Base-by-base conservation (phyloP, 1,140 invertebrate species). In the Brachionus manjavacas region DNA sequence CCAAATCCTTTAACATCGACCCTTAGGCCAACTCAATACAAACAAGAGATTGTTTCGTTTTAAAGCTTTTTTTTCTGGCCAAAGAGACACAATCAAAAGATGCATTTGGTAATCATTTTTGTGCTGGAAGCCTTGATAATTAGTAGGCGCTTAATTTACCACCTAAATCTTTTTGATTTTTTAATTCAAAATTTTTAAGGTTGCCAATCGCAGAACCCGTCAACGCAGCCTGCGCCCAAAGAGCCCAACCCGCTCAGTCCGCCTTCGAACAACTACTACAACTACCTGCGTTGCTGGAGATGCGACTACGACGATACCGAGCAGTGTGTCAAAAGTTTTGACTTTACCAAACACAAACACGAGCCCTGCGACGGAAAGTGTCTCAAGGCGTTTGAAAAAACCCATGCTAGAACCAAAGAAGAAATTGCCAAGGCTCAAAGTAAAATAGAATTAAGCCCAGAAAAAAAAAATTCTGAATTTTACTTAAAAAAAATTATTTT, bases 391-490 rank as follows among this genome's bases (percentile, higher is more conserved):
- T 84, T 84, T 20, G 66, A 84, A 49, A 84, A 72, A 74, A 72
- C 60, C 46, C 60, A 84, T 23, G 66, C 66, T 9, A 41, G 81
- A 41, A 84, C 81, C n/a, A 68, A 72, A 55, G 81, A 46, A 14
- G 81, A 84, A 70, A 84, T 84, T 14, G 81, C 41, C 7, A 84
- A 84, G 39, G 81, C 81, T 70, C 60, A 84, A 84, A 84, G 81
- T 84, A 72, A 72, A 66, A 66, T 23, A 23, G 2, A 25, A 66
- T 6, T 28, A n/a, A 4, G 6, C 7, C 14, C 9, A 72, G 3
- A 39, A n/a, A n/a, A 28, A 28, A 70, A 35, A 70, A 70, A 25
- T 68, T 68, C 31, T 39, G 3, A 39, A 39, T 4, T 35, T 35
- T 35, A 35, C 25, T 46, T 46, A 20, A 76, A 25, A 25, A 46